Base-by-base conservation (phyloP, 2,888 invertebrate genomes). In the Cephus nigrinus region DNA sequence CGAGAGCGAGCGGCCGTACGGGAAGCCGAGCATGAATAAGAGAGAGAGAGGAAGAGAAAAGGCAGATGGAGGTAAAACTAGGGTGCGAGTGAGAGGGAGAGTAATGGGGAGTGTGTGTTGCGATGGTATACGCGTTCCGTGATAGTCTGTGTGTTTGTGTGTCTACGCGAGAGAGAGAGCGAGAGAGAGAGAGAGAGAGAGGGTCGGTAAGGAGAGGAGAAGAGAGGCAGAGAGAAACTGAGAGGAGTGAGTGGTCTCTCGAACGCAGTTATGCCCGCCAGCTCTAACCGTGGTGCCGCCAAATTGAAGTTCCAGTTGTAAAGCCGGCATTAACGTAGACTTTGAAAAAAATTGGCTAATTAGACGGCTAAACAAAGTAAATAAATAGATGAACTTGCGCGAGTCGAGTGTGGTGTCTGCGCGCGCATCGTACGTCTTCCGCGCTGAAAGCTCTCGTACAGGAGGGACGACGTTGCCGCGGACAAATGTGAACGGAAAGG, bases 231-330 rank as follows among this genome's bases (percentile, higher is more conserved):
- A 81, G 72, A 77, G 79, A 78, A 79, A 80, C 76, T 78, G 80
- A 78, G 73, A 83, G 79, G 76, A 81, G 74, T 30, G 32, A 68
- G 69, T 73, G 78, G 31, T 68, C 74, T 80, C 75, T 76, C 72
- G 73, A 40, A 71, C 68, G 55, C 90, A 90, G 90, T 90, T 87
- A 90, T 88, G 89, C 87, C 88, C 89, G 88, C 86, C 88, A 87
- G 88, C 87, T 88, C 86, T 82, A 84, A 87, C 86, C 83, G 88
- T 40, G 84, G 85, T 86, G 85, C 83, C 86, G 69, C 32, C n/a
- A 32, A 32, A 69, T 69, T 32, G 69, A 69, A 69, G 32, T 32
- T 32, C 69, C 69, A 32, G 69, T 32, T 69, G 69, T 40, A 40
- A 40, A 40, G 5, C 40, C 15, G 40, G 40, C 40, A 40, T 40